phyloP scores from a whole-genome alignment of 2,888 invertebrate species.

The Platynereis dumerilii region DNA sequence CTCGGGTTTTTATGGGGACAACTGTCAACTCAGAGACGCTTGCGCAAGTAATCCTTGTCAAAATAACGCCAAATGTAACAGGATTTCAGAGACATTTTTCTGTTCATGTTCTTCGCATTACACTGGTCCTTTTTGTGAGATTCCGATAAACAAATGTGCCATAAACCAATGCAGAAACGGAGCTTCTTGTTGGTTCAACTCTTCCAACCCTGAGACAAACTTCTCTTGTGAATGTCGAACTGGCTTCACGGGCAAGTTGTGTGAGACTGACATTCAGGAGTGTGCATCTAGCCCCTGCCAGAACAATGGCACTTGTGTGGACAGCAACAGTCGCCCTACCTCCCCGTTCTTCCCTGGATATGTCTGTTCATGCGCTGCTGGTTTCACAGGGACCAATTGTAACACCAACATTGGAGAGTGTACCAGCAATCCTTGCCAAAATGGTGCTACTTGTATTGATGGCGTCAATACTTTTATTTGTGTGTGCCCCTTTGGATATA shows the following conservation, averaged over 20 bases:
- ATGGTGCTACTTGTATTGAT: slow-evolving; percentile 6
- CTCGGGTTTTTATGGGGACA: slow-evolving; percentile 45
- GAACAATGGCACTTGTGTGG: slow-evolving; percentile 92
- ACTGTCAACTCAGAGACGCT: slow-evolving; percentile 47
- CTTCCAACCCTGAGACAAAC: slow-evolving; percentile 16
- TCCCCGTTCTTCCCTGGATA: slow-evolving; percentile 42
- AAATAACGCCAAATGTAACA: slow-evolving; percentile 20
- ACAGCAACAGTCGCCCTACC: slow-evolving; percentile 56
- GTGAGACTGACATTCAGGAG: slow-evolving; percentile 76
- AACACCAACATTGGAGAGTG: slow-evolving; percentile 41
- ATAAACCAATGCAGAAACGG: slow-evolving; percentile 23
- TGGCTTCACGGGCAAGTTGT: slow-evolving; percentile 11
- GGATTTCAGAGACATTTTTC: slow-evolving; percentile 10
- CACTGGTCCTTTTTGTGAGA: slow-evolving; percentile 47
- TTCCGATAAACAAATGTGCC: slow-evolving; percentile 38
- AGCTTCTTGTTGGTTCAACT: slow-evolving; percentile 35
- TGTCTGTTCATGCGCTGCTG: slow-evolving; percentile 40
- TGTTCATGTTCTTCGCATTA: slow-evolving; percentile 37
- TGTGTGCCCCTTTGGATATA: not conserved
- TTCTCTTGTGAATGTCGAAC: slow-evolving; percentile 22
- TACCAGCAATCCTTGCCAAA: slow-evolving; percentile 8
- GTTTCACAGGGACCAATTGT: slow-evolving; percentile 42
- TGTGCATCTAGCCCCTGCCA: slow-evolving; percentile 94
- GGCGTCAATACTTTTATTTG: not conserved
- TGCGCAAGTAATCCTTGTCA: slow-evolving; percentile 41